phyloP scores from a whole-genome alignment of 2,888 invertebrate species.

The Hydriomena furcata region DNA sequence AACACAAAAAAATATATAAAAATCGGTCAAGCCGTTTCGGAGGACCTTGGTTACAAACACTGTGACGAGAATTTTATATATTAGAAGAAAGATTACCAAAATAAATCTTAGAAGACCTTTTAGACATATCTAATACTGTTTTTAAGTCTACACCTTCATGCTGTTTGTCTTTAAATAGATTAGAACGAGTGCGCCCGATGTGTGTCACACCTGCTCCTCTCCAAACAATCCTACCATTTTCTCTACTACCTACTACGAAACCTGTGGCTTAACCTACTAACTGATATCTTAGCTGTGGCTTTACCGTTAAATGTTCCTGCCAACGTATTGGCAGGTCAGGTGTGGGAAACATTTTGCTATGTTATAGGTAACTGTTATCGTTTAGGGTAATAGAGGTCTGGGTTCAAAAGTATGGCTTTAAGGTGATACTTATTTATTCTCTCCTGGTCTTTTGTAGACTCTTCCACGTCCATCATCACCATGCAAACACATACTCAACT shows the following conservation, averaged over 20 bases:
- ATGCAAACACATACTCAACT: too few species aligned
- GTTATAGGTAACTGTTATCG: constrained; percentile 8
- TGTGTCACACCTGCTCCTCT: constrained; percentile 57
- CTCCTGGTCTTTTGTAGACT: too few species aligned
- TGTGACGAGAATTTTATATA: too few species aligned
- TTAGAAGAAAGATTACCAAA: too few species aligned
- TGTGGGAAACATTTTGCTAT: constrained; percentile 10
- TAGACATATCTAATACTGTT: neutral
- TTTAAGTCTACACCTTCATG: neutral
- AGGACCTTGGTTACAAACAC: too few species aligned
- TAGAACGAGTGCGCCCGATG: constrained; percentile 63
- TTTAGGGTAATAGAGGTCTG: constrained; percentile 4
- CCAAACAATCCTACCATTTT: constrained; percentile 27
- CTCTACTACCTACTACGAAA: constrained; percentile 21
- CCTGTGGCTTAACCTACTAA: constrained; percentile 1
- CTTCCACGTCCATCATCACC: too few species aligned
- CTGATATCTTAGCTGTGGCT: constrained; percentile 5
- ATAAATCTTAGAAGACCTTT: neutral
- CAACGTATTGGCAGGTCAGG: constrained; percentile 27
- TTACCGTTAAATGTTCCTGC: constrained; percentile 15
- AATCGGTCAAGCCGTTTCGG: too few species aligned
- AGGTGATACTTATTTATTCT: too few species aligned
- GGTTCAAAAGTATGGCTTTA: neutral
- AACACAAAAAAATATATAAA: too few species aligned
- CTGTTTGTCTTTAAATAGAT: constrained; percentile 73